Percentiles rank a stretch among this genome's conserved stretches.
Conservation (phyloP, 2,888 invertebrate species). For the Saturnia pavonia region DNA sequence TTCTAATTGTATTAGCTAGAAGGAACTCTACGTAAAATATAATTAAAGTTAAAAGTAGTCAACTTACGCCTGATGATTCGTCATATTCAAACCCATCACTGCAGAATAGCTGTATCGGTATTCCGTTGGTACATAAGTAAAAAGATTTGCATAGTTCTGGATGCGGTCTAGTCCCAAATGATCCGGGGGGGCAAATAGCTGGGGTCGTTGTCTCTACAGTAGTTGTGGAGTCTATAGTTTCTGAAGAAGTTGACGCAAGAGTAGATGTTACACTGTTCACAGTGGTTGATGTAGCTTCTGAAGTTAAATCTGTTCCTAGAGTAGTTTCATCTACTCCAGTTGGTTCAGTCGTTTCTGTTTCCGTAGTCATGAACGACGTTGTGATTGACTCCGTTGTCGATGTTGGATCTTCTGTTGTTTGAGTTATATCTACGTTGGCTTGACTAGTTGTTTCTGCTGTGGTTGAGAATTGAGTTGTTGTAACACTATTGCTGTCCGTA, state of each 20-base stretch:
- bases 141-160: slow-evolving; percentile 29
- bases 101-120: slow-evolving; percentile 32
- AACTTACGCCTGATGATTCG: slow-evolving; percentile 31
- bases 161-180: slow-evolving; percentile 28
- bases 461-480: not conserved
- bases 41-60: not conserved
- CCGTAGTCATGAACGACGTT: not conserved
- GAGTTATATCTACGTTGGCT: not conserved
- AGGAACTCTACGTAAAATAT: not conserved
- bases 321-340: too few species aligned
- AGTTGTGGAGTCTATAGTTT: slow-evolving; percentile 11
- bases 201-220: slow-evolving; percentile 17
- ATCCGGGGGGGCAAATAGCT: slow-evolving; percentile 25
- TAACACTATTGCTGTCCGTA: not conserved
- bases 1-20: not conserved
- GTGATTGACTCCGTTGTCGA: not conserved
- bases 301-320: not conserved
- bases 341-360: too few species aligned
- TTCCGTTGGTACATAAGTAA: slow-evolving; percentile 34
- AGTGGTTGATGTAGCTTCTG: not conserved
- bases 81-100: slow-evolving; percentile 39
- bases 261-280: not conserved
- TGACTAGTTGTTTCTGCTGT: not conserved
- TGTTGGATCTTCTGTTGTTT: not conserved
- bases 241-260: not conserved